phyloP scores from a whole-genome alignment of 2,113 vertebrate species.

The Amphilophus citrinellus region DNA sequence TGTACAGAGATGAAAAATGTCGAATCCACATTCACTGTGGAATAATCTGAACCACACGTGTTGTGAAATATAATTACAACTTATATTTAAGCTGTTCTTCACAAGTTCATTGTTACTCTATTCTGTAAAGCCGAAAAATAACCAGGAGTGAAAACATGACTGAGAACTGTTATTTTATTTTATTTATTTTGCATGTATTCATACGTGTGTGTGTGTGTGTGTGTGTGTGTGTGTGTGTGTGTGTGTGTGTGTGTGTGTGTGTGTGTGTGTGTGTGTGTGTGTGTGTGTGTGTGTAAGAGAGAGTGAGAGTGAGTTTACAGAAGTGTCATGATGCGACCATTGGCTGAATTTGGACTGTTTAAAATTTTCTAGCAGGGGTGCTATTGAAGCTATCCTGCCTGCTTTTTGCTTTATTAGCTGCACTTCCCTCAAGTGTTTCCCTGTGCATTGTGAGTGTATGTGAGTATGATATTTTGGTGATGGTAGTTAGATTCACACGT shows the following conservation, averaged over 20 bases:
- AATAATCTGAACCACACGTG: not conserved
- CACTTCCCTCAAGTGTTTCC: not conserved
- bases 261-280: not conserved
- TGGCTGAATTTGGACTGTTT: constrained; percentile 60
- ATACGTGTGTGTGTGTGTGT: not conserved
- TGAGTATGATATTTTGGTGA: constrained; percentile 20
- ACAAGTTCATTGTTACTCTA: not conserved
- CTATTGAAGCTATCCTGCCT: not conserved
- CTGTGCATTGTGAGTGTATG: constrained; percentile 40
- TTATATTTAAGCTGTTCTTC: not conserved
- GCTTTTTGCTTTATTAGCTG: constrained; percentile 29
- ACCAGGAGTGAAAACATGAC: not conserved
- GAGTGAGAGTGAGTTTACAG: not conserved
- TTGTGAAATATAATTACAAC: not conserved
- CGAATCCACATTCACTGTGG: not conserved
- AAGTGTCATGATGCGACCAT: constrained; percentile 22
- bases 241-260: not conserved
- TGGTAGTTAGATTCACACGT: constrained; percentile 28
- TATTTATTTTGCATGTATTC: constrained; percentile 7
- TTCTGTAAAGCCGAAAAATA: constrained; percentile 14
- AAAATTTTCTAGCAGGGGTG: constrained; percentile 17
- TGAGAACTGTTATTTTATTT: not conserved
- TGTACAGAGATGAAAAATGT: constrained; percentile 14
- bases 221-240: not conserved
- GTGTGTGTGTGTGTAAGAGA: too few species aligned